These are phyloP conservation scores for Hydraecia micacea DNA, from an alignment of 2,888 invertebrate species.

Conservation along the genomic window DNA sequence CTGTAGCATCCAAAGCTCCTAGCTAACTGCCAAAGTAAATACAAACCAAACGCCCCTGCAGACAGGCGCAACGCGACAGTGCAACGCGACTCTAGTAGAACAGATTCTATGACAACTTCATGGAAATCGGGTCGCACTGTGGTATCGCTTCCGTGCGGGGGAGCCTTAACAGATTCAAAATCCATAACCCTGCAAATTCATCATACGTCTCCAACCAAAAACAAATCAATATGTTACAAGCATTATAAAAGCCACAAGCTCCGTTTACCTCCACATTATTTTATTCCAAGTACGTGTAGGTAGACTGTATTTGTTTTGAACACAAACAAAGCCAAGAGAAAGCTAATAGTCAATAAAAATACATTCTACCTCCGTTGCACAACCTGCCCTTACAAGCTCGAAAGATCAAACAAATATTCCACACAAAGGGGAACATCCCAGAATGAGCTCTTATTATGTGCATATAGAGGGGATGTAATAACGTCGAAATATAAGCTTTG, in stretches of 20 bases:
- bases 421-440: conserved; percentile 82
- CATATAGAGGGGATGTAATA: conserved; percentile 79
- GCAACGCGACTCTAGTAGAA: background rate
- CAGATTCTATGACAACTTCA: background rate
- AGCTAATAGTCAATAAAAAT: conserved; percentile 63
- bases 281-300: conserved; percentile 41
- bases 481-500: conserved; percentile 79
- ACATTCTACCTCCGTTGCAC: conserved; percentile 64
- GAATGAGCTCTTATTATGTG: conserved; percentile 84
- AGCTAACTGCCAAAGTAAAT: background rate
- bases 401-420: conserved; percentile 88
- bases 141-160: background rate
- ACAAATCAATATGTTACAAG: background rate
- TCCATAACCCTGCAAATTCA: background rate
- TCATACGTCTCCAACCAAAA: background rate
- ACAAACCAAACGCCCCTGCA: background rate
- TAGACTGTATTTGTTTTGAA: conserved; percentile 48
- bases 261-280: conserved; percentile 43
- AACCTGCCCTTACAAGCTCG: conserved; percentile 74
- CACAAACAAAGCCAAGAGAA: conserved; percentile 40
- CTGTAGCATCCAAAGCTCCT: background rate
- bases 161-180: background rate
- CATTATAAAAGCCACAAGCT: conserved; percentile 34
- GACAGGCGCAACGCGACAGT: background rate
- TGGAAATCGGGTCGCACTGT: background rate